Evolutionary conservation across 2,113 vertebrate genomes (phyloP).

Genomic region (Mustelus asterias): DNA sequence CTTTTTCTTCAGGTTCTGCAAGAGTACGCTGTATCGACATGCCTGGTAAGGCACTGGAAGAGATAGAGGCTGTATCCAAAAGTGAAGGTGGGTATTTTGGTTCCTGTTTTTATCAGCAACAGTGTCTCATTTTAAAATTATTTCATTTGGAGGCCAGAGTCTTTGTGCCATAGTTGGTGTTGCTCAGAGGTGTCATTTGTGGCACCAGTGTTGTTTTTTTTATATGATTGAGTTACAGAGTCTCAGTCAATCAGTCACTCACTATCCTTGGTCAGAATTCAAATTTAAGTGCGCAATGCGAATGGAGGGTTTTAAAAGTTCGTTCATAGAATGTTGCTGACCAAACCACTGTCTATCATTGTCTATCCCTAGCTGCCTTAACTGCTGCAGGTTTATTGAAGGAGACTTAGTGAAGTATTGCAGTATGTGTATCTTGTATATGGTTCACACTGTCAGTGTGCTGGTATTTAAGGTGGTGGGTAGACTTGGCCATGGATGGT

Average conservation of each 20-base stretch:
- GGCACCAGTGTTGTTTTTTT: not conserved
- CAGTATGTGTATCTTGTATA: no score
- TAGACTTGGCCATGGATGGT: no score
- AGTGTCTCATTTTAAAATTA: conserved; percentile 40
- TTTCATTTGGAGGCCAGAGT: not conserved
- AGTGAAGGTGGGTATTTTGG: conserved; percentile 43
- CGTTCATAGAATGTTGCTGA: no score
- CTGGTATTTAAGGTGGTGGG: no score
- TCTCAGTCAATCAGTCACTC: no score
- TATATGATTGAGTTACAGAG: no score
- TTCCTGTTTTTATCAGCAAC: not conserved
- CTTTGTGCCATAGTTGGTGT: no score
- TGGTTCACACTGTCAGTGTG: no score
- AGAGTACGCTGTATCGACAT: conserved; percentile 42
- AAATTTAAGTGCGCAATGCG: not conserved
- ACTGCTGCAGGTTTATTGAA: no score
- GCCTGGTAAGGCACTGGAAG: conserved; percentile 52
- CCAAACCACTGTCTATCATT: no score
- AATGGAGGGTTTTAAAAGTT: not conserved
- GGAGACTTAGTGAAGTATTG: no score
- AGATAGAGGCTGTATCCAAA: conserved; percentile 42
- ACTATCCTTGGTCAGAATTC: not conserved
- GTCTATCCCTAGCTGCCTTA: no score
- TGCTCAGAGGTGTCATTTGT: not conserved
- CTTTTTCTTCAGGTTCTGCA: conserved; percentile 47